Evolutionary conservation across 2,113 vertebrate species (phyloP).

Genomic region (Zapus hudsonius): DNA sequence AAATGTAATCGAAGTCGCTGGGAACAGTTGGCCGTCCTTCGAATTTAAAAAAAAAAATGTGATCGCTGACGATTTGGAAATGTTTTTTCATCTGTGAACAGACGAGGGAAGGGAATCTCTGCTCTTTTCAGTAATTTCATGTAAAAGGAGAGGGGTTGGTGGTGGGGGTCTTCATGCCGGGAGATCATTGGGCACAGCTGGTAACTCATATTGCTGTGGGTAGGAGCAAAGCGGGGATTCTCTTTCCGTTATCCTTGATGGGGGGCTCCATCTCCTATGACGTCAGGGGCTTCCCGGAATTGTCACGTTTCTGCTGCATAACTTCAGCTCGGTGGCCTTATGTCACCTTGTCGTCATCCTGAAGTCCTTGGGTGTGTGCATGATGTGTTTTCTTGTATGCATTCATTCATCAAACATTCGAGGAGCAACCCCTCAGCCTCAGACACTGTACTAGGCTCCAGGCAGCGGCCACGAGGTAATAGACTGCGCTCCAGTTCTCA

Average conservation of each 20-base stretch:
- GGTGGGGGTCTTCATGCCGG: slow-evolving; percentile 77
- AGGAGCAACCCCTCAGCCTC: not conserved
- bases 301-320: slow-evolving; percentile 76
- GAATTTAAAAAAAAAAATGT: slow-evolving; percentile 84
- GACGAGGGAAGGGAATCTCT: slow-evolving; percentile 87
- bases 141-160: slow-evolving; percentile 84
- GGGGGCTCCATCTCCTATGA: slow-evolving; percentile 6
- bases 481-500: fast-evolving
- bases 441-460: not conserved
- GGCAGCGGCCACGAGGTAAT: not conserved
- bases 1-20: slow-evolving; percentile 90
- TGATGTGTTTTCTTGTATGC: not conserved
- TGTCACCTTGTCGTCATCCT: slow-evolving; percentile 75
- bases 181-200: slow-evolving; percentile 78
- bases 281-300: slow-evolving; percentile 65
- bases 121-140: slow-evolving; percentile 87
- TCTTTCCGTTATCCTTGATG: slow-evolving; percentile 75
- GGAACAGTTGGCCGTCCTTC: slow-evolving; percentile 89
- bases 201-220: slow-evolving; percentile 79
- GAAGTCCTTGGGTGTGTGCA: not conserved
- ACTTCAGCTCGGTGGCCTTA: slow-evolving; percentile 76
- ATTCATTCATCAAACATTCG: not conserved
- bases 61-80: slow-evolving; percentile 87
- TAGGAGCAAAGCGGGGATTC: slow-evolving; percentile 74
- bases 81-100: slow-evolving; percentile 87